Evolutionary conservation across 2,888 invertebrate species (phyloP), one percentile per base, ranked within the genome.

Genomic region (Ennomos fuscantarius): DNA sequence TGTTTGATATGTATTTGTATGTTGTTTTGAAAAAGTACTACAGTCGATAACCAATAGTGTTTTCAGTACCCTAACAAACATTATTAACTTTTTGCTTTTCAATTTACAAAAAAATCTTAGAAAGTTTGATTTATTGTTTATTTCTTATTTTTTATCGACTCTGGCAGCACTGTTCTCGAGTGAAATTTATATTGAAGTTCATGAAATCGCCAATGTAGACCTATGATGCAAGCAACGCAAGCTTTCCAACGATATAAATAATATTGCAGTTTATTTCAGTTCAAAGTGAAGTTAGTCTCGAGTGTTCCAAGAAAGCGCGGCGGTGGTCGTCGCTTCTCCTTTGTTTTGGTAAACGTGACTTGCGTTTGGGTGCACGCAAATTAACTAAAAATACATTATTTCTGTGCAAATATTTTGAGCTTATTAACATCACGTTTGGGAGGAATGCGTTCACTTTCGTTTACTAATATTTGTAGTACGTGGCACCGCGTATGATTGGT

Each of bases 311-410:
- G 89, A 88, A 89, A 81, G 73, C 75, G 61, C 74, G 69, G 82
- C 81, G 88, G 88, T 86, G 86, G 86, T 80, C 80, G 75, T 65
- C 65, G 73, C 74, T 66, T 50, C 69, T 78, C 80, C 82, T 87
- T 89, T 87, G 87, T 87, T 89, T 86, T 83, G 53, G 48, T 79
- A 73, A 79, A 87, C 87, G 89, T 88, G 87, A 89, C 85, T 87
- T 71, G 82, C 74, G 75, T 77, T 81, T 84, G 84, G 82, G 78
- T 79, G 83, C 79, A 82, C 83, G 86, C 86, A 82, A 87, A 87
- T 86, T 84, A 77, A 74, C 82, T 89, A 84, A 86, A 84, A 86
- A 86, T 88, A 85, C 78, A 72, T 60, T 70, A 74, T 73, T 76
- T 68, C 72, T 69, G 63, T 67, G 70, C 66, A 68, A 67, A 70